Evolutionary conservation across 2,113 vertebrate species (phyloP), one percentile per base, ranked within the genome.

Genomic region (Phaethornis superciliosus): DNA sequence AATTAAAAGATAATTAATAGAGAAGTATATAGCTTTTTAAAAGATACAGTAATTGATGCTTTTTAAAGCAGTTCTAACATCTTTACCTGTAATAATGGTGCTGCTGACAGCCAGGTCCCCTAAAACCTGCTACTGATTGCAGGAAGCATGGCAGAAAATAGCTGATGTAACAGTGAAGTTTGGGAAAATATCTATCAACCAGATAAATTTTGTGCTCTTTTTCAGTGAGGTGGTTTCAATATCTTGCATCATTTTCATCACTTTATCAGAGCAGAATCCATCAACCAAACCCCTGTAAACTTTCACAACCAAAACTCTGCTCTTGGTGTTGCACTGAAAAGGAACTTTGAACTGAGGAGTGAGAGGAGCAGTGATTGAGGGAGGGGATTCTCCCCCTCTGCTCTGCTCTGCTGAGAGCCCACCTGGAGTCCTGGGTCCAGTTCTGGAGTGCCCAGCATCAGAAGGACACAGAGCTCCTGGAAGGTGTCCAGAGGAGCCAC

Each of bases 1-100:
- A 56, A 56, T 20, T 7, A 59, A 54, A 69, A 77, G 9, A 62
- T 18, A 17, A 11, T 1, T 7, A 17, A 58, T 1, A 37, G 28
- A 33, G 49, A 60, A 55, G 16, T 10, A 55, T 2, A 35, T 1
- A 0, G 69, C 26, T 67, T 74, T 63, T 23, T 0, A 62, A 7
- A 71, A 72, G 27, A 18, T 1, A 0, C 2, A 40, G 10, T 27
- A 74, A 62, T 0, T 0, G 0, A 51, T 15, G n/a, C 12, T 55
- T 70, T 81, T 37, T 42, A 81, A 46, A 54, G 21, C 20, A 55
- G 15, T 10, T 1, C 0, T 7, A 33, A 52, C 40, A 42, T 32
- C 65, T 75, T 88, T 23, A 42, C 23, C n/a, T 32, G 7, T 6
- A 63, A 51, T 20, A 75, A 59, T 0, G 49, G 51, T 46, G 46